Evolutionary conservation across 2,888 invertebrate species (phyloP), one percentile per base, ranked within the genome.

Genomic region (Micropterix aruncella): DNA sequence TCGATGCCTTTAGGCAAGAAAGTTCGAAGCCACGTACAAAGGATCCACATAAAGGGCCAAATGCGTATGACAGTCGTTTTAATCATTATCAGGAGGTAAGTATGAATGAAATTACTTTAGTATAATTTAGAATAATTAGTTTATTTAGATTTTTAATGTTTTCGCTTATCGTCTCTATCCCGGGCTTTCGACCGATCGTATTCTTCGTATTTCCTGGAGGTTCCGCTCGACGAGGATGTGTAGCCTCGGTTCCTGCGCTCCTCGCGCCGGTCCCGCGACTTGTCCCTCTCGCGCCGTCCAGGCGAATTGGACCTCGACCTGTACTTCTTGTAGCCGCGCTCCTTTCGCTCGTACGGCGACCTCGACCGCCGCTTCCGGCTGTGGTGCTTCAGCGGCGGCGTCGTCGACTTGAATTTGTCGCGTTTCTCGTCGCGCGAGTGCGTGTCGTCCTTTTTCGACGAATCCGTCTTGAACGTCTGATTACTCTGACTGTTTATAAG

Each of bases 371-470:
- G 55, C 48, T 71, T 71, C 54, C 70, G 67, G 40, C 27, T 36
- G 41, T 70, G 68, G 46, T 71, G 69, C 44, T 71, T 70, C n/a
- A 71, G 46, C 0, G 71, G 71, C 17, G 71, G 71, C 3, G 71
- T 71, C 55, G 71, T 70, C 0, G 71, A 71, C 14, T 70, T 70
- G 40, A 70, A 68, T 47, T 67, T 71, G 46, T 71, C 70, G 5
- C 69, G 52, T 50, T 68, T 63, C 0, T 56, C 54, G 3, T 71
- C 71, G 0, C 67, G 68, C 9, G 69, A 66, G 46, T 67, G 68
- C 2, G 60, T 51, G 47, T 69, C 70, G 44, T 51, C 49, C 40
- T 70, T 71, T 37, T 66, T 66, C 41, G 64, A 66, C 5, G 57
- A 55, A 45, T 63, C 66, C 0, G 62, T 58, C 42, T 50, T 56